Percentiles rank a stretch among this genome's conserved stretches.
These are phyloP conservation scores for Romanogobio albipinnatus DNA, from an alignment of 2,113 vertebrate genomes.

Conservation along the genomic window DNA sequence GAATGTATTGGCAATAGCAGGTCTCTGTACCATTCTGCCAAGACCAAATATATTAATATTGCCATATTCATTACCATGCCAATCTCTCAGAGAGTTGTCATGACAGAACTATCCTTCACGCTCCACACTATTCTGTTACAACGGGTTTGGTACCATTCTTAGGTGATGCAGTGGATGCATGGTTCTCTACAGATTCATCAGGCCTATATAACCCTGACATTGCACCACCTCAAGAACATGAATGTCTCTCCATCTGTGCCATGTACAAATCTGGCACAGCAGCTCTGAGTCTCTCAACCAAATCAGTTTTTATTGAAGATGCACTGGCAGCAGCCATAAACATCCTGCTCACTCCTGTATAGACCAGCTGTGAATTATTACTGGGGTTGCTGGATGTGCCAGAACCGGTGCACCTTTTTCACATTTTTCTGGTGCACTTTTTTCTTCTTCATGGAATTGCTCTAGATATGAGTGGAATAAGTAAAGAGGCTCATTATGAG, in stretches of 20 bases:
- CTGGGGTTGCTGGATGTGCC: conserved; percentile 26
- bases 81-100: no score
- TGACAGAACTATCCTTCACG: background rate
- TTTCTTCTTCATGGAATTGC: conserved; percentile 21
- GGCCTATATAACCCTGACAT: background rate
- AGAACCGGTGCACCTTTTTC: conserved; percentile 23
- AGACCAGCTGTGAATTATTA: conserved; percentile 52
- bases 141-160: background rate
- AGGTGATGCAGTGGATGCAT: background rate
- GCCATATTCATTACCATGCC: no score
- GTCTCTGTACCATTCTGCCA: no score
- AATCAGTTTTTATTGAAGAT: conserved; percentile 47
- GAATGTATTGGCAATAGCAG: no score
- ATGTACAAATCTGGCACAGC: conserved; percentile 32
- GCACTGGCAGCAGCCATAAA: conserved; percentile 35
- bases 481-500: conserved; percentile 22
- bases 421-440: background rate
- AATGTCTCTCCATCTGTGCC: conserved; percentile 32
- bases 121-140: background rate
- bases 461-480: conserved; percentile 13
- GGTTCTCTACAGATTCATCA: background rate
- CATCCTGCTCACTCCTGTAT: conserved; percentile 41
- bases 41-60: no score
- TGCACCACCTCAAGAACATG: conserved; percentile 1
- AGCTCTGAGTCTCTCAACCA: conserved; percentile 28